Percentiles rank a stretch among this genome's conserved stretches.
These are phyloP conservation scores for Fistularia tabacaria DNA, from an alignment of 2,797 vertebrate genomes.

Conservation along the genomic window DNA sequence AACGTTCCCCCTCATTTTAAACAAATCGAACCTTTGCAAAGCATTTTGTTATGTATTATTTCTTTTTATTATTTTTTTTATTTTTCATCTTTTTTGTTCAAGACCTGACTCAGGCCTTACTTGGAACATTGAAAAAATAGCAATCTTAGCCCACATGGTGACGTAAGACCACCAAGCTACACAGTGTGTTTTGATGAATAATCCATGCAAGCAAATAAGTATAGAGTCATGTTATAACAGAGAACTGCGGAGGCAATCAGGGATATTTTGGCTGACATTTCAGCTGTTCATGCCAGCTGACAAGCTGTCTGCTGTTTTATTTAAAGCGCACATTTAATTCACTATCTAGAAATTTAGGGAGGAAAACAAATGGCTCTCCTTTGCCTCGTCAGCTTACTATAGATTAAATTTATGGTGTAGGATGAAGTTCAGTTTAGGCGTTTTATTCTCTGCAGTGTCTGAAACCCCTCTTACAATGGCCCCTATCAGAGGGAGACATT, in stretches of 20 bases:
- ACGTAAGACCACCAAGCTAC: too few relatives aligned
- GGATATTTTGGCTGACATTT: not conserved
- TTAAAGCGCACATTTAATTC: not conserved
- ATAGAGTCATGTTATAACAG: not conserved
- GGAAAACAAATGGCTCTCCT: not conserved
- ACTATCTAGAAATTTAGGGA: not conserved
- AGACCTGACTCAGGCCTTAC: too few relatives aligned
- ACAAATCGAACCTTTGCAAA: too few relatives aligned
- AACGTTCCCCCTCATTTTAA: too few relatives aligned
- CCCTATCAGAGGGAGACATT: not conserved
- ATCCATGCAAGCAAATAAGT: too few relatives aligned
- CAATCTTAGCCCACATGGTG: too few relatives aligned
- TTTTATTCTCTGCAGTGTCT: conserved; percentile 3
- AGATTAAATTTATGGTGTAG: conserved; percentile 12
- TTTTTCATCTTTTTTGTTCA: too few relatives aligned
- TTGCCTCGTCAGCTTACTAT: conserved; percentile 2
- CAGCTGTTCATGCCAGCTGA: not conserved
- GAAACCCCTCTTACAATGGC: conserved; percentile 5
- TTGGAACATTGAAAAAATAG: too few relatives aligned
- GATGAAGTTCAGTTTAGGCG: conserved; percentile 6
- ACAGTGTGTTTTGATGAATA: too few relatives aligned
- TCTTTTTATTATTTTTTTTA: too few relatives aligned
- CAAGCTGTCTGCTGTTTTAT: not conserved
- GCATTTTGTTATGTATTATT: too few relatives aligned
- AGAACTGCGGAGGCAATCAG: not conserved